Base-by-base conservation (phyloP, 2,113 vertebrate species). In the Psettodes erumei region DNA sequence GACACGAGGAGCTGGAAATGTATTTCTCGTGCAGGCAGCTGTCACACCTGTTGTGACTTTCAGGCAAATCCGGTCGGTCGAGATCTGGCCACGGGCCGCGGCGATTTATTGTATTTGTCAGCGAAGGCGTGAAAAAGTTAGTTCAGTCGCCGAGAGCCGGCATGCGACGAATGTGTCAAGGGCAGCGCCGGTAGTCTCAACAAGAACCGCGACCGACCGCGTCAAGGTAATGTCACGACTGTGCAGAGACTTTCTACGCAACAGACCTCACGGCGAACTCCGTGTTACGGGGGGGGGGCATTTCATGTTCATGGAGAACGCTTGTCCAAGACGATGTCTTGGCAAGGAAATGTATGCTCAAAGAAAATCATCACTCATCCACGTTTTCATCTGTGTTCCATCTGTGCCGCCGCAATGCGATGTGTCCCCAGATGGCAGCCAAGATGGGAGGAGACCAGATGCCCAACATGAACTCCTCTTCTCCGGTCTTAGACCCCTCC, bases 401-500 rank as follows among this genome's bases (percentile, higher is more conserved):
- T 61, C 59, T 76, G 65, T 84, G 23, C 45, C 21, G 7, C 48
- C 70, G 30, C 86, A 59, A 37, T 71, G 30, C 86, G 61, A 37
- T 75, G 45, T 56, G 8, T 83, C 48, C 55, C 73, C 91, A 99
- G 97, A 98, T 99, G 94, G 96, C 96, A 94, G 96, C 96, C 93
- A 99, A 99, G 93, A 98, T 99, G 92, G 96, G 95, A 78, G 91
- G 93, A 68, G 97, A 99, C 89, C 95, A 93, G 88, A 96, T 98
- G 93, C 93, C 96, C 93, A 97, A 97, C 93, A 94, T 99, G 94
- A 99, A 97, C 93, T 98, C 95, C 88, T 96, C 96, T 38, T 93
- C 96, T 75, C 94, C 96, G 0, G 95, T 97, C 40, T 92, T 98
- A 83, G 97, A 98, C 88, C 95, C 96, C 0, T 96, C 96, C 1